Evolutionary conservation across 2,113 vertebrate genomes (phyloP), one percentile per base, ranked within the genome.

Genomic region (Formicarius rufipectus): DNA sequence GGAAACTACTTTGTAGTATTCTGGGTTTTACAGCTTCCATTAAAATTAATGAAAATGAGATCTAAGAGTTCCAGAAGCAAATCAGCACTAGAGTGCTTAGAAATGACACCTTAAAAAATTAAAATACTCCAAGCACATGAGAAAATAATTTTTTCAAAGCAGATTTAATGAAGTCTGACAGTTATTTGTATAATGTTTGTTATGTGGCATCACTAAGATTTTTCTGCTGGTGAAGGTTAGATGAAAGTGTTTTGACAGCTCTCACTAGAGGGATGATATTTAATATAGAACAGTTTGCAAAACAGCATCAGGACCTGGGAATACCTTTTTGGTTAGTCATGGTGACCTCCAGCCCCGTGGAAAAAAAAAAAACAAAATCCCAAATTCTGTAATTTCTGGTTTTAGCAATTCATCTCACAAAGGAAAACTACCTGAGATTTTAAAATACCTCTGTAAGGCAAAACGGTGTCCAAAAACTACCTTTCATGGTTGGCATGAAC

Each of bases 161-260:
- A 97, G 97, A 97, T 76, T 37, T 98, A 97, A 98, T 84, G 92
- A 86, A 86, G 90, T 89, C 66, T 98, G 98, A 97, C 98, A 97
- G 97, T 81, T 98, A 97, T 97, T 97, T 98, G 97, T 97, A 96
- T 95, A 94, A 98, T 98, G 84, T 95, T 97, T 98, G 94, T 97
- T 97, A 95, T 77, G 96, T 84, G 97, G 90, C 96, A 96, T 97
- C 97, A 89, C 94, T 77, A 33, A 94, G 96, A 71, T 91, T 98
- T 96, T 91, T 97, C 95, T 97, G 5, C 90, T 76, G 24, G 86
- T 85, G 94, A 95, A 93, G 91, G 77, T 96, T 90, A 97, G 79
- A 89, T 89, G 96, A 95, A 97, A 88, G 96, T 98, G 97, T 98
- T 98, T 97, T 98, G 98, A 98, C 98, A 98, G 96, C 96, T 97